Base-by-base conservation (phyloP, 2,113 vertebrate genomes). In the Callospermophilus lateralis region DNA sequence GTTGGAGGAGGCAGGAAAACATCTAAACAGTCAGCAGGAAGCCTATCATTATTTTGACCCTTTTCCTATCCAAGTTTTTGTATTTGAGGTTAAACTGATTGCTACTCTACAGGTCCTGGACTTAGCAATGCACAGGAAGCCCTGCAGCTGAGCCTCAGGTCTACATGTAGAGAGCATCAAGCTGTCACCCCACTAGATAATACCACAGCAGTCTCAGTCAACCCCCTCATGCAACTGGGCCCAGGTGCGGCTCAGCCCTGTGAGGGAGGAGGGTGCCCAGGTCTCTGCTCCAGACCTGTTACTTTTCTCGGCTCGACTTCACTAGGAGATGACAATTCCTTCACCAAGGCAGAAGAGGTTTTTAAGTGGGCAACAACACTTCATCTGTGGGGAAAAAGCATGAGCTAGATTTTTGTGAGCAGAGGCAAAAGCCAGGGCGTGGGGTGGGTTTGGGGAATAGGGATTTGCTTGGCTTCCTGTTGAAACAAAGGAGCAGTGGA, bases 251-350 rank as follows among this genome's bases (percentile, higher is more conserved):
- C 20, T 17, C n/a, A 85, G 39, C 24, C 51, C 30, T 28, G 10
- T 19, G 15, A 11, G 0, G 8, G 70, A 42, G 8, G 39, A 77
- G 0, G 45, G 51, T 2, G 15, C 8, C 48, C 12, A 26, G 1
- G 22, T 32, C 16, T 79, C 32, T 32, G 22, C 15, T 34, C 34
- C 26, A 39, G 22, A 19, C 8, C 65, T 11, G 15, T 37, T n/a
- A 22, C 30, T 84, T 61, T 58, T 34, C 28, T 2, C 6, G 45
- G 48, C 37, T n/a, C 5, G 22, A n/a, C 32, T n/a, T 70, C 42
- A 61, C 48, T 76, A 73, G 76, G 72, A 45, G 34, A 51, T 68
- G 39, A 67, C 58, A 65, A 13, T 0, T 10, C 61, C 32, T 30
- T 58, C 26, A 79, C 42, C 34, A 63, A 37, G 70, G 32, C 39